Evolutionary conservation across 2,113 vertebrate genomes (phyloP).

Genomic region (Taurulus bubalis): DNA sequence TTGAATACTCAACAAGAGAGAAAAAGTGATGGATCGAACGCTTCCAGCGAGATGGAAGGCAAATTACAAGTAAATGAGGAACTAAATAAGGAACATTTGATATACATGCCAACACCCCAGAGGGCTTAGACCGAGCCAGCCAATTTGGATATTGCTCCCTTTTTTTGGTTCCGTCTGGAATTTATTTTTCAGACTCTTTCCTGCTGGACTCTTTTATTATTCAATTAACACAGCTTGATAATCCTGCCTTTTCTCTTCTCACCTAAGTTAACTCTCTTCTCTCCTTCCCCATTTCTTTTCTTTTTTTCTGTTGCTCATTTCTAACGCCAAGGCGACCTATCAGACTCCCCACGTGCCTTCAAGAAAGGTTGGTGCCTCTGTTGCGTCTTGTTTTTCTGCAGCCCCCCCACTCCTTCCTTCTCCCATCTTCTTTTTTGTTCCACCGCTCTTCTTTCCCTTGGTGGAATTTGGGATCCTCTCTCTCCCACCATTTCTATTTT

Average conservation of each 20-base stretch:
- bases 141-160: conserved; percentile 50
- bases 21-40: conserved; percentile 32
- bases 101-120: conserved; percentile 52
- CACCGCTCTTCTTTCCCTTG: conserved; percentile 35
- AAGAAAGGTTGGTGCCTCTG: conserved; percentile 99
- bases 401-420: conserved; percentile 4
- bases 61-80: conserved; percentile 53
- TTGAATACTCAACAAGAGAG: conserved; percentile 45
- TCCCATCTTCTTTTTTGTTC: conserved; percentile 52
- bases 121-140: conserved; percentile 47
- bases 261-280: conserved; percentile 76
- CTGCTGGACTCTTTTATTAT: conserved; percentile 64
- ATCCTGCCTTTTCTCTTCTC: conserved; percentile 80
- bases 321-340: conserved; percentile 91
- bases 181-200: conserved; percentile 62
- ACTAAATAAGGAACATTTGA: conserved; percentile 48
- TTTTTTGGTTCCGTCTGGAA: conserved; percentile 45
- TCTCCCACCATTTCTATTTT: conserved; percentile 48
- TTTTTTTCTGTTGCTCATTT: conserved; percentile 80
- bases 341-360: conserved; percentile 95
- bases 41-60: conserved; percentile 43
- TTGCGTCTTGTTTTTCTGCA: conserved; percentile 69
- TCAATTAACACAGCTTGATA: conserved; percentile 79
- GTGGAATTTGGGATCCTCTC: conserved; percentile 35
- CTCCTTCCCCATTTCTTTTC: conserved; percentile 67